Base-by-base conservation (phyloP, 2,797 vertebrate genomes). In the Sebastolobus alascanus region DNA sequence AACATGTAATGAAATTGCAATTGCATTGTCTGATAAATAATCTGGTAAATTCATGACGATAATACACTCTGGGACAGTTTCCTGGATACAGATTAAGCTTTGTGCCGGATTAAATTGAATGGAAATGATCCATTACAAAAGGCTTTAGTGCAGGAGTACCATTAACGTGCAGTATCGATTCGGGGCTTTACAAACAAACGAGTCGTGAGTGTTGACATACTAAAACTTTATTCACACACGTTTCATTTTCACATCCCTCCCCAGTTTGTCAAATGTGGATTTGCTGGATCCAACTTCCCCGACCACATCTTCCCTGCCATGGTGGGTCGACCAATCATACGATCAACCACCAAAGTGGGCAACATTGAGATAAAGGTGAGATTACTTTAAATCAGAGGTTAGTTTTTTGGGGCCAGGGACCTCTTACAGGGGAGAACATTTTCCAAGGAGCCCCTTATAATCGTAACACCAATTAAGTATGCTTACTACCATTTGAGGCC, bases 181-280 rank as follows among this genome's bases (percentile, higher is more conserved):
- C 14, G 27, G 4, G 3, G 9, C 14, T 8, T 2, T 14, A 6
- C n/a, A 73, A 64, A 37, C 16, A 64, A 65, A 63, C 16, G 6
- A 46, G 43, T 0, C 43, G 18, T 46, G 0, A 16, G 7, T 46
- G 43, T 55, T 5, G 16, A n/a, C 2, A 6, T 6, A 55, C 20
- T 5, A 63, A 20, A 86, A 79, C 37, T 54, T 33, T 46, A 29
- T 22, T 22, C n/a, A 35, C 6, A 2, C 14, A 8, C 73, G 22
- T 70, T 56, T 80, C 14, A 64, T 56, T 82, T 50, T 69, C 61
- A 87, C 60, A 64, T 76, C 55, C 60, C 60, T 11, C 54, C 56
- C 2, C 91, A 97, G 96, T 97, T 97, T 85, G 96, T 97, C 72
- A 97, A 97, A 67, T 97, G 96, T 22, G 96, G 96, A 37, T 96